Conservation (phyloP, 2,797 vertebrate genomes). For the Rhinichthys osculus region DNA sequence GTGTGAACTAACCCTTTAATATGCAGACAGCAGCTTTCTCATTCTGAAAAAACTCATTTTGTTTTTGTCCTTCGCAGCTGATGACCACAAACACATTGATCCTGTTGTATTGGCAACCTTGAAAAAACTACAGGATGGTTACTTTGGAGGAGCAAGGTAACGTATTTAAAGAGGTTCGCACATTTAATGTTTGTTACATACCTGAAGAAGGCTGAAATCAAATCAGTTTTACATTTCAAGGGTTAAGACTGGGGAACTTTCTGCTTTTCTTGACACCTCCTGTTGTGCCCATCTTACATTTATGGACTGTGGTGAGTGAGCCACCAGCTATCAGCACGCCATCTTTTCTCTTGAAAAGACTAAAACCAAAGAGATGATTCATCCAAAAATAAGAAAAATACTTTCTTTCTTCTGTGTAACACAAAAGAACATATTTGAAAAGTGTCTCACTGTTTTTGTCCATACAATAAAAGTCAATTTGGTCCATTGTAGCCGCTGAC, state of each 20-base stretch:
- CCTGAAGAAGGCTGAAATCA: background rate
- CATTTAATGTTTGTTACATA: background rate
- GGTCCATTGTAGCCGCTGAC: background rate
- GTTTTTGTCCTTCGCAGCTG: conserved; percentile 75
- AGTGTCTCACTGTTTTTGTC: background rate
- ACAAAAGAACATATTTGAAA: background rate
- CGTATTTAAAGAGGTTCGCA: background rate
- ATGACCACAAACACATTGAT: conserved; percentile 83
- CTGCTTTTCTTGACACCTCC: conserved; percentile 94
- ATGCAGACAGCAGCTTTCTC: background rate
- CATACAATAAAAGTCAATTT: background rate
- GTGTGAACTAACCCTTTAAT: background rate
- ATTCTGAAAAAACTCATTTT: background rate
- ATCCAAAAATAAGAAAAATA: background rate
- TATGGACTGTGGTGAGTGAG: conserved; percentile 90
- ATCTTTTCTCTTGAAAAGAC: background rate
- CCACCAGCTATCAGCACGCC: background rate
- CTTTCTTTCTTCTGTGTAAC: background rate
- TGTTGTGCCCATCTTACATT: conserved; percentile 95
- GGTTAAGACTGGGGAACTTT: conserved; percentile 93
- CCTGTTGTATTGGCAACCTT: conserved; percentile 88
- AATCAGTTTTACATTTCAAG: conserved; percentile 68
- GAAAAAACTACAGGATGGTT: conserved; percentile 94
- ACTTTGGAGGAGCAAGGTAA: conserved; percentile 94
- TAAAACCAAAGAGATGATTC: background rate